Conservation (phyloP, 2,888 invertebrate genomes). For the Pseudolycoriella hygida region DNA sequence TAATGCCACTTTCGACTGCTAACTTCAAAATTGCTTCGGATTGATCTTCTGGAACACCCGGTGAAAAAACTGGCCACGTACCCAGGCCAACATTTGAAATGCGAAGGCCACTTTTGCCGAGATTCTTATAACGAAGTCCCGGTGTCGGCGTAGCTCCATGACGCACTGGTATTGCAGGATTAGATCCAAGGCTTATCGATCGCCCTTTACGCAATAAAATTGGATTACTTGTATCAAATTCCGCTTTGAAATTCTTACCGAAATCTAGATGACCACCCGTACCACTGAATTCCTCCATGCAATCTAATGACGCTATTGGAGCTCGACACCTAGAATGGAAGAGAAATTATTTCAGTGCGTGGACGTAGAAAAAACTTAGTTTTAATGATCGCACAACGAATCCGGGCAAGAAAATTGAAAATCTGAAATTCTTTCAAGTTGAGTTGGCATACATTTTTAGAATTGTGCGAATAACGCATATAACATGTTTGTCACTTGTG, state of each 20-base stretch:
- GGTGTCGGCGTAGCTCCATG: slow-evolving; percentile 48
- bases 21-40: slow-evolving; percentile 84
- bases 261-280: slow-evolving; percentile 35
- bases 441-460: too few species aligned
- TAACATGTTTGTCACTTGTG: too few species aligned
- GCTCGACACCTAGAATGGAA: slow-evolving; percentile 57
- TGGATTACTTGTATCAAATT: not conserved
- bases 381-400: too few species aligned
- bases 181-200: slow-evolving; percentile 29
- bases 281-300: slow-evolving; percentile 85
- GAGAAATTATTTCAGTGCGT: not conserved
- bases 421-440: not conserved
- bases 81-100: slow-evolving; percentile 90
- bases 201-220: slow-evolving; percentile 18
- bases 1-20: slow-evolving; percentile 90
- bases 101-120: slow-evolving; percentile 87
- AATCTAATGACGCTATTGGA: slow-evolving; percentile 81
- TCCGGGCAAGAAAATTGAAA: too few species aligned
- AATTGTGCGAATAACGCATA: too few species aligned
- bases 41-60: slow-evolving; percentile 57
- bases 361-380: too few species aligned
- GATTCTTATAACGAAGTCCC: slow-evolving; percentile 75
- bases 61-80: slow-evolving; percentile 79
- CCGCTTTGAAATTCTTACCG: slow-evolving; percentile 18
- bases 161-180: slow-evolving; percentile 31